These are phyloP conservation scores for Catharus ustulatus DNA, from an alignment of 2,797 vertebrate genomes.

Conservation along the genomic window DNA sequence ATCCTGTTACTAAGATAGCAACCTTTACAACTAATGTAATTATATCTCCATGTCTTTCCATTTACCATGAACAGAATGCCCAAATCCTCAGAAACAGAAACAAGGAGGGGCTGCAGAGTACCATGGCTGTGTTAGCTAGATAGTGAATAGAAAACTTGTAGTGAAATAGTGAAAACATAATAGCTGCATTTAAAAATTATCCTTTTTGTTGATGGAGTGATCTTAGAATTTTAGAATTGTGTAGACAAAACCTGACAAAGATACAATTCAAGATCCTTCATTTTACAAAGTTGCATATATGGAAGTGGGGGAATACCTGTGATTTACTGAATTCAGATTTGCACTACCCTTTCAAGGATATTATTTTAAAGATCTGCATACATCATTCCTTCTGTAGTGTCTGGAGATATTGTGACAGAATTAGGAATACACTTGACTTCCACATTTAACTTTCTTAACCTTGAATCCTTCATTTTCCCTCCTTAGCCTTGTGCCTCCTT, in stretches of 20 bases:
- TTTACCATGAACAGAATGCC: neutral
- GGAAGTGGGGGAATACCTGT: neutral
- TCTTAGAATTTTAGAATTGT: neutral
- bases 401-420: neutral
- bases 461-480: neutral
- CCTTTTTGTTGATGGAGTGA: neutral
- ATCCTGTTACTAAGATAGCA: neutral
- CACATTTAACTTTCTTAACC: neutral
- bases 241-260: neutral
- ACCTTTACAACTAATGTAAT: neutral
- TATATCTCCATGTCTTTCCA: neutral
- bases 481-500: neutral
- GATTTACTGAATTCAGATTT: neutral
- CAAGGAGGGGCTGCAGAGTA: neutral
- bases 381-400: neutral
- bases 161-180: neutral
- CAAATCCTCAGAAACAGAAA: neutral
- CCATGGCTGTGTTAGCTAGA: neutral
- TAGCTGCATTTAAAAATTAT: neutral
- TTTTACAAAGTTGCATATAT: neutral
- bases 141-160: neutral
- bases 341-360: neutral
- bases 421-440: neutral
- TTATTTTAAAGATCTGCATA: neutral
- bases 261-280: neutral